Evolutionary conservation across 2,888 invertebrate species (phyloP).

Genomic region (Lycophotia porphyrea): DNA sequence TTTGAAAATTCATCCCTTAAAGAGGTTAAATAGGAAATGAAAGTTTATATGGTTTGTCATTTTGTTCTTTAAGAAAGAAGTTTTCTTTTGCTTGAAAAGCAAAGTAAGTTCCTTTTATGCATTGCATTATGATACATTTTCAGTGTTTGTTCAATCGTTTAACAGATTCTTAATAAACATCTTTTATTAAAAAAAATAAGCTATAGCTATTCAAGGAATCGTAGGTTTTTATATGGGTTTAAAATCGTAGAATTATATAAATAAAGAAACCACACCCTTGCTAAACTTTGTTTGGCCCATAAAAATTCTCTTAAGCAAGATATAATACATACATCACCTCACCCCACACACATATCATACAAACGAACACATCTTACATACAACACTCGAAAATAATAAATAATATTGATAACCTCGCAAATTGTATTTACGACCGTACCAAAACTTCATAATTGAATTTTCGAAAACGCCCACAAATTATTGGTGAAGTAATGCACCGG

Average conservation of each 20-base stretch:
- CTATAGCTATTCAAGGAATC: not conserved
- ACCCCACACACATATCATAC: constrained; percentile 44
- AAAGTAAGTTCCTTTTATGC: too few species aligned
- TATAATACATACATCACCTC: constrained; percentile 10
- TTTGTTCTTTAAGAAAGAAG: too few species aligned
- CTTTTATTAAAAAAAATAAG: too few species aligned
- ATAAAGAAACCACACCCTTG: not conserved
- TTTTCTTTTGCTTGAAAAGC: too few species aligned
- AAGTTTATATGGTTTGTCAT: too few species aligned
- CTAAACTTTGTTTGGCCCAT: not conserved
- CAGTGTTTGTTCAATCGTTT: too few species aligned
- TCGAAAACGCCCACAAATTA: constrained; percentile 64
- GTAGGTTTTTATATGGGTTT: not conserved
- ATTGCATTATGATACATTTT: too few species aligned
- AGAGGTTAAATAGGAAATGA: too few species aligned
- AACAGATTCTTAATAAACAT: too few species aligned
- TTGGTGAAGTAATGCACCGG: constrained; percentile 20
- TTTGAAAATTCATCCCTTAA: too few species aligned
- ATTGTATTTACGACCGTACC: constrained; percentile 72
- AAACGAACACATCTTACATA: constrained; percentile 18
- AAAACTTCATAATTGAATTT: constrained; percentile 71
- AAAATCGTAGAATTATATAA: not conserved
- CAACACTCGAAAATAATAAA: constrained; percentile 51
- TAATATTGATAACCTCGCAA: constrained; percentile 68
- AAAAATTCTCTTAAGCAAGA: constrained; percentile 26